Percentiles rank a stretch among this genome's conserved stretches.
Conservation (phyloP, 2,888 invertebrate genomes). For the Pheosia gnoma region DNA sequence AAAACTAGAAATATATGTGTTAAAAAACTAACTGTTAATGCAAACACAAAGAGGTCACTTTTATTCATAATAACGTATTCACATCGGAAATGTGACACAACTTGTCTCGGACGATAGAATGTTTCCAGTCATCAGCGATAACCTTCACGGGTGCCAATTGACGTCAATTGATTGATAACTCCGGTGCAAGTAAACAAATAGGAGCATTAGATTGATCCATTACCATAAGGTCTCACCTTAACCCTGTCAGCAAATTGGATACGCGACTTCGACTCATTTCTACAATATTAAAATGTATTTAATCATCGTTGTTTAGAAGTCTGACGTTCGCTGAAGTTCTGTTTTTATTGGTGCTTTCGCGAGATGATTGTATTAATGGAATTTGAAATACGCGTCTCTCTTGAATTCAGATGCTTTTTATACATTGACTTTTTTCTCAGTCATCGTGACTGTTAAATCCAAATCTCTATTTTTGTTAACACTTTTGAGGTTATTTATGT, state of each 20-base stretch:
- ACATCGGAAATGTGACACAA: slow-evolving; percentile 38
- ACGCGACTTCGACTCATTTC: slow-evolving; percentile 20
- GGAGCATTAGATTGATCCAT: slow-evolving; percentile 61
- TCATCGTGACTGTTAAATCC: slow-evolving; percentile 1
- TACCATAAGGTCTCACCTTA: slow-evolving; percentile 45
- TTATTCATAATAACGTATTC: slow-evolving; percentile 8
- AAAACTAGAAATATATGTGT: too few species aligned
- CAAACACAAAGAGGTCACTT: slow-evolving; percentile 1
- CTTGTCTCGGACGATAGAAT: slow-evolving; percentile 41
- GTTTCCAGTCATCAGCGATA: slow-evolving; percentile 57
- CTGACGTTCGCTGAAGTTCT: slow-evolving; percentile 15
- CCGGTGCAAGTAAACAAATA: slow-evolving; percentile 67
- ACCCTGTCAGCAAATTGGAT: slow-evolving; percentile 35
- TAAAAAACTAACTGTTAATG: slow-evolving; percentile 11
- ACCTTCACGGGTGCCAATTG: slow-evolving; percentile 64
- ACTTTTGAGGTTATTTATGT: not conserved
- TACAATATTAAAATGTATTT: slow-evolving; percentile 29
- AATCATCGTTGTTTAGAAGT: slow-evolving; percentile 32
- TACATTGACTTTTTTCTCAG: not conserved
- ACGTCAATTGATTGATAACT: slow-evolving; percentile 78
- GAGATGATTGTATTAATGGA: not conserved
- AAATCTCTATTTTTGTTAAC: not conserved
- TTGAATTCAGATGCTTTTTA: not conserved
- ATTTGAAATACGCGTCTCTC: not conserved
- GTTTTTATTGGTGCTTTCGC: slow-evolving; percentile 7